A percentile compares a stretch with the other conserved stretches of the same genome.
Conservation (phyloP, 2,113 vertebrate species). For the Terrapene triunguis region DNA sequence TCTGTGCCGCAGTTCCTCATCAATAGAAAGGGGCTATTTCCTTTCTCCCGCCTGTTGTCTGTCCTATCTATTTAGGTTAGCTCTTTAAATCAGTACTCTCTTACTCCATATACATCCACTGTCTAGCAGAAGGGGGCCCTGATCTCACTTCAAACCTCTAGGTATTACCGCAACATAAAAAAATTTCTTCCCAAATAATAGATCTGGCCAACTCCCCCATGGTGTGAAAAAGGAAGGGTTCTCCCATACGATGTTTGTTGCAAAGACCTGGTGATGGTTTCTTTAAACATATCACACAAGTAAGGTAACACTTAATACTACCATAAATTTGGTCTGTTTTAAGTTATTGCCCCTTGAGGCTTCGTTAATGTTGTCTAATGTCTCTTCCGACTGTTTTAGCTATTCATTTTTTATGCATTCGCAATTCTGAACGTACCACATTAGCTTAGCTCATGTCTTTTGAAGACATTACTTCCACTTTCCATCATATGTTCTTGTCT, state of each 20-base stretch:
- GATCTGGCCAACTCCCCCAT: not conserved
- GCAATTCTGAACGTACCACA: not conserved
- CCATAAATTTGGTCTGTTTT: not conserved
- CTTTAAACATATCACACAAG: accelerated
- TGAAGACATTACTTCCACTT: not conserved
- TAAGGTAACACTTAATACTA: not conserved
- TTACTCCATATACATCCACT: not conserved
- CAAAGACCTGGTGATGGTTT: not conserved
- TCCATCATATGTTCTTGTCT: not conserved
- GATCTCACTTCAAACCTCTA: not conserved
- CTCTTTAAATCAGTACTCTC: not conserved
- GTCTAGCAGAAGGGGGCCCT: not conserved
- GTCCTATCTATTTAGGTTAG: not conserved
- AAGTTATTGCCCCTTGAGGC: accelerated
- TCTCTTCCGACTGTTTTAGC: not conserved
- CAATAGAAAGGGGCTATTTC: not conserved
- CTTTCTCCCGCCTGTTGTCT: not conserved
- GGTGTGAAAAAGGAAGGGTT: not conserved
- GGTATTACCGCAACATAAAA: not conserved
- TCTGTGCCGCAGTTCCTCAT: not conserved
- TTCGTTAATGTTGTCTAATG: not conserved
- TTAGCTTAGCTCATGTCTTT: accelerated
- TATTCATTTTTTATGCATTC: not conserved
- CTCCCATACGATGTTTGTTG: not conserved
- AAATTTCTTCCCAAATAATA: not conserved